Evolutionary conservation across 2,113 vertebrate species (phyloP).

Genomic region (Colistium nudipinnis): DNA sequence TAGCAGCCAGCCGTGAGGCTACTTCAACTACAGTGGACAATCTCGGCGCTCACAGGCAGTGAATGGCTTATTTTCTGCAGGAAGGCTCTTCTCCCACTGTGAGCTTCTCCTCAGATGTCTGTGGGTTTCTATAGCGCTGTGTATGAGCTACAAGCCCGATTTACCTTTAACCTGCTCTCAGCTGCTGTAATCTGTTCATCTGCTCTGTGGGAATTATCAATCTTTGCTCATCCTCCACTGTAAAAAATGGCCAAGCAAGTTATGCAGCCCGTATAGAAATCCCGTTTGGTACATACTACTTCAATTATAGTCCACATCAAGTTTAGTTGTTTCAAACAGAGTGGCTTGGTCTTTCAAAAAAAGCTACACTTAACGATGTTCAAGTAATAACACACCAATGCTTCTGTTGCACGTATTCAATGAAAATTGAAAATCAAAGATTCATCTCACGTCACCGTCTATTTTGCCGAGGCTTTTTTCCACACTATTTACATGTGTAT

Average conservation of each 20-base stretch:
- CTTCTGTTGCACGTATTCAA: no score
- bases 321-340: neutral
- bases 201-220: constrained; percentile 30
- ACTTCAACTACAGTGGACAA: no score
- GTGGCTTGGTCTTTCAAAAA: no score
- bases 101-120: neutral
- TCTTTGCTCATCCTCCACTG: constrained; percentile 17
- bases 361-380: no score
- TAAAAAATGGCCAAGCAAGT: constrained; percentile 21
- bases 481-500: neutral
- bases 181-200: constrained; percentile 43
- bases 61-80: neutral
- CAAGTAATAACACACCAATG: no score
- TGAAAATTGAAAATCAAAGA: no score
- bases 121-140: neutral
- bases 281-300: neutral
- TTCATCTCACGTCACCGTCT: no score
- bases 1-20: no score
- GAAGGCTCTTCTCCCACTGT: no score
- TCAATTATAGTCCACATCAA: no score
- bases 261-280: fast-evolving
- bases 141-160: neutral
- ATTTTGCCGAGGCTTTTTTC: neutral
- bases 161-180: constrained; percentile 42
- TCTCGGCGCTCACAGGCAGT: neutral